phyloP scores from a whole-genome alignment of 1,140 invertebrate species.

The Eumaeus atala region DNA sequence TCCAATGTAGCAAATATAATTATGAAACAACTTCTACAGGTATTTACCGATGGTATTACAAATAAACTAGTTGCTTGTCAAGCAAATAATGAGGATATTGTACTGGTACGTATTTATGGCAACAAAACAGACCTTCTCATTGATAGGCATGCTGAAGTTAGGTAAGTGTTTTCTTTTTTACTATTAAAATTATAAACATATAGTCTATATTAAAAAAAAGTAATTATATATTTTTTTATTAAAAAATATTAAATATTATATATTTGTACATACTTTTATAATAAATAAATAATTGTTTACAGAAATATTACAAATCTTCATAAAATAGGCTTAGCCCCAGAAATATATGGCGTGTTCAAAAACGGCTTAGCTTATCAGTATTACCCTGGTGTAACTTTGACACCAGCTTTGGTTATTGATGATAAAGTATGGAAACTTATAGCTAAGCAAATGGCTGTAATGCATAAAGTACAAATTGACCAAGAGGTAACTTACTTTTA shows the following conservation, averaged over 20 bases:
- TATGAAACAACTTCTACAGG: slow-evolving; percentile 70
- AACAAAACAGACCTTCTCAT: slow-evolving; percentile 95
- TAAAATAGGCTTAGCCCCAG: slow-evolving; percentile 85
- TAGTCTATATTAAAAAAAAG: background rate
- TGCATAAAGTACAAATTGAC: slow-evolving; percentile 86
- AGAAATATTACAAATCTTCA: slow-evolving; percentile 83
- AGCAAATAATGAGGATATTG: slow-evolving; percentile 67
- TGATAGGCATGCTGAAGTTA: slow-evolving; percentile 88
- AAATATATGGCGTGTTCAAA: slow-evolving; percentile 91
- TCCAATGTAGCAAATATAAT: background rate
- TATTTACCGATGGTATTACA: slow-evolving; percentile 96
- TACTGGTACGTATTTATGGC: slow-evolving; percentile 94
- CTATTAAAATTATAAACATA: background rate
- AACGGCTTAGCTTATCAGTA: slow-evolving; percentile 97
- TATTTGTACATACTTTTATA: slow-evolving; percentile 54
- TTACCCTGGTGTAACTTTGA: slow-evolving; percentile 87
- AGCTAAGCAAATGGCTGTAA: slow-evolving; percentile 85
- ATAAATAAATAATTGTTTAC: slow-evolving; percentile 60
- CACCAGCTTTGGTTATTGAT: slow-evolving; percentile 80
- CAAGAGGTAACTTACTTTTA: slow-evolving; percentile 78
- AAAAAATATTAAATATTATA: slow-evolving; percentile 4
- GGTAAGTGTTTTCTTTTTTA: slow-evolving; percentile 64
- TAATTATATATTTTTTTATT: background rate
- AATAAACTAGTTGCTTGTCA: slow-evolving; percentile 91
- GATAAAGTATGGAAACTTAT: slow-evolving; percentile 84